Evolutionary conservation across 2,113 vertebrate genomes (phyloP), one percentile per base, ranked within the genome.

Genomic region (Anarhynchus alexandrinus): DNA sequence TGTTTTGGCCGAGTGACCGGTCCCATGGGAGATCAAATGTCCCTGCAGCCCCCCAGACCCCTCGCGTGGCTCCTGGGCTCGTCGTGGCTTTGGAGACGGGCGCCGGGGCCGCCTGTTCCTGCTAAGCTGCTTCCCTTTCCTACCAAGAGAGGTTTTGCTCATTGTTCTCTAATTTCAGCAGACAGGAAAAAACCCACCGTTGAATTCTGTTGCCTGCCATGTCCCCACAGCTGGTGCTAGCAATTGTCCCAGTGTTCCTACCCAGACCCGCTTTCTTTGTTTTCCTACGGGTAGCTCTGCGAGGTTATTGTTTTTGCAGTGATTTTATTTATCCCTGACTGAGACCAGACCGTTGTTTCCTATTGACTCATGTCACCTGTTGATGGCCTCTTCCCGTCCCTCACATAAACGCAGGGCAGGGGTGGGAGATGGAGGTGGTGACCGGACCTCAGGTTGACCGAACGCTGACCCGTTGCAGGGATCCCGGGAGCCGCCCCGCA

Each of bases 341-440:
- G 93, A 93, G 69, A 23, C 67, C 79, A 72, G 92, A 51, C 93
- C 86, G 34, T 85, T 96, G 95, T 97, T 98, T 98, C 96, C 97
- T 76, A 38, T 11, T 92, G 94, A 94, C 81, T 95, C 96, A 94
- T 11, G 19, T 70, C 94, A 93, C 85, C 91, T 95, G 91, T 11
- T 15, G 66, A 2, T 61, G 74, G 66, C 74, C 77, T n/a, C 69
- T 94, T 94, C 88, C 96, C n/a, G 80, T 54, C 92, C 88, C 38
- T 82, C 57, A 13, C 49, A 51, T 12, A 51, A 25, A 51, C 11
- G 6, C 67, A 3, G 66, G 1, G 47, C 38, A 8, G 92, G 40
- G 64, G 11, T 85, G 78, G 93, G 88, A 79, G 51, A 11, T 34
- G 94, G 61, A 36, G 83, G 2, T 9, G n/a, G 4, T 38, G 69